Base-by-base conservation (phyloP, 2,113 vertebrate species). In the Labeo catla region DNA sequence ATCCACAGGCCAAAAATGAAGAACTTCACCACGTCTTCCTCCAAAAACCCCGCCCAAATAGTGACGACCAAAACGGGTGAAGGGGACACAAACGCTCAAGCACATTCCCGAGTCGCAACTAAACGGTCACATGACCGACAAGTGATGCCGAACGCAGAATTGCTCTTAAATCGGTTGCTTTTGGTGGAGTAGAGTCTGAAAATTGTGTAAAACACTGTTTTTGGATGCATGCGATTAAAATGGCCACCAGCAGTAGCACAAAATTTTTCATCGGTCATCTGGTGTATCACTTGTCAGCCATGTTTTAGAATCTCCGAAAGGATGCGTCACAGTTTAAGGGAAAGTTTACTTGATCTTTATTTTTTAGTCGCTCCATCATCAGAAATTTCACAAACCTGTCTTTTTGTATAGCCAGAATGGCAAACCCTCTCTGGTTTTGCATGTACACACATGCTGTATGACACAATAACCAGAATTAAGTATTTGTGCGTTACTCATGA, bases 101-200 rank as follows among this genome's bases (percentile, higher is more conserved):
- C 59, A 84, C 88, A 84, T 84, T 84, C 85, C 80, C 74, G 19
- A 73, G 76, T 79, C 59, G 15, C 73, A 82, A 76, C 76, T 61
- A 13, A 45, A 65, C 49, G 10, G 45, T 81, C 76, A 43, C 54
- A 66, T 84, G 84, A 43, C 23, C 2, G 84, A 34, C 63, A 36
- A 59, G 70, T 66, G 86, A 87, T 36, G 47, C 47, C 66, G 34
- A n/a, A 57, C 81, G 68, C 76, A 88, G 59, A 34, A 19, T 63
- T 63, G 36, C 21, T 23, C 43, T 49, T 81, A 81, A 65, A 36
- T 39, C n/a, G 81, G 47, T 36, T 39, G 65, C 47, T 83, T 70
- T 70, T 5, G 47, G 81, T 70, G 11, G 28, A 70, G 13, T 39
- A 21, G 23, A 70, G n/a, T 39, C 76, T 21, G 34, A 79, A 79